Evolutionary conservation across 2,888 invertebrate genomes (phyloP), one percentile per base, ranked within the genome.

Genomic region (Didymodactylos carnosus): DNA sequence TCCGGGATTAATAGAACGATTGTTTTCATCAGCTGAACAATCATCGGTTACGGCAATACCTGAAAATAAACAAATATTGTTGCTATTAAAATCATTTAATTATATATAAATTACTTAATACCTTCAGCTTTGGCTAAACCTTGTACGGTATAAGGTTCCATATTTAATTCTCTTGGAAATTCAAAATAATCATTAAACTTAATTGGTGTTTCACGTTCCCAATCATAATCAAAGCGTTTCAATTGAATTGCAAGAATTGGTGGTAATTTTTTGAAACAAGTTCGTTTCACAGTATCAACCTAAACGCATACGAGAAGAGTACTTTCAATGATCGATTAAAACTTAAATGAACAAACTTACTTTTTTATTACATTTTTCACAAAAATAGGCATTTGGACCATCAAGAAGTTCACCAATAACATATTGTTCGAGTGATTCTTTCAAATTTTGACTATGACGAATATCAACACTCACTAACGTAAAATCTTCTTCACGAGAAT

Each of bases 181-280:
- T 97, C 95, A 85, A 97, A 97, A 84, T 97, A 97, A 85, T 97
- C 97, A 84, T 97, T 97, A 85, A 94, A 97, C 85, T 97, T 97
- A 83, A 97, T 94, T 82, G 95, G 92, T 87, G 93, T 94, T 78
- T 94, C 93, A 84, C 83, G 88, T 85, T 97, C 97, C 84, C 92
- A 97, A 85, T 97, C 97, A 83, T 95, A 97, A 85, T 95, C 95
- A 83, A 97, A 97, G 81, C 97, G 87, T 84, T 97, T 97, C 80
- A 97, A 86, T 84, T 97, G 97, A 84, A 97, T 95, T 77, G 92
- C 93, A 85, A 97, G 87, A 80, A 95, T 91, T 76, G 92, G 92
- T 77, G 97, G 97, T 80, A 97, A 86, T 85, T 93, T 94, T 84
- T 94, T 93, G 77, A 97, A 90, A 85, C 95, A 94, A 81, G 97